Evolutionary conservation across 2,797 vertebrate species (phyloP), one percentile per base, ranked within the genome.

Genomic region (Aplochiton taeniatus): DNA sequence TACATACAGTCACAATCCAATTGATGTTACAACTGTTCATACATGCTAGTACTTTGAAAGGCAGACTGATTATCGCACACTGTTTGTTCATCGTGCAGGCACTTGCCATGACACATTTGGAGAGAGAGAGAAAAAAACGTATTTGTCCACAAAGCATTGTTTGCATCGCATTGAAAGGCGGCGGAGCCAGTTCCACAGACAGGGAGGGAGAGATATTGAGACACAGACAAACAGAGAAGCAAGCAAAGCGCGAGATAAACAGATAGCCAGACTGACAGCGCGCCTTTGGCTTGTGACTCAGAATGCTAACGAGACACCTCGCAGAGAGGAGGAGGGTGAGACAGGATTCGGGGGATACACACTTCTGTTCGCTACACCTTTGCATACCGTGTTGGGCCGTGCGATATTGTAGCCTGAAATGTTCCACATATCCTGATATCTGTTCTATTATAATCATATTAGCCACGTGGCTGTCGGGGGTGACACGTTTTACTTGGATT

Each of bases 301-400:
- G 87, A 88, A 88, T 85, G 83, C 81, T 88, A 89, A 89, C 69
- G 74, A 87, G 87, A 71, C 42, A 1, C 74, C 73, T 83, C 43
- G 78, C 71, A 67, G 58, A 68, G 71, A 65, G 72, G 84, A 49
- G 11, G 54, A 76, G 78, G 76, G 72, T 83, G 75, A 62, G 71
- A 78, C 76, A 57, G 64, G 72, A 20, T 48, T 45, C 43, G 11
- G 41, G 16, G 31, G 6, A 31, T 31, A 31, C 31, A 31, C 6
- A 31, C 31, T 31, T 31, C 31, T 31, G 31, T 31, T 31, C 2
- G 31, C 31, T 31, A 31, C 31, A 31, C 31, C 31, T 31, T 31
- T 31, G 31, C 31, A 31, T 6, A 31, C 31, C 31, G 6, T 6
- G 31, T 31, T 31, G 6, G 2, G 6, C n/a, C 31, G 6, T 31